A percentile compares a stretch with the other conserved stretches of the same genome.
phyloP scores from a whole-genome alignment of 2,888 invertebrate species.

The Drosophila maculinotata region DNA sequence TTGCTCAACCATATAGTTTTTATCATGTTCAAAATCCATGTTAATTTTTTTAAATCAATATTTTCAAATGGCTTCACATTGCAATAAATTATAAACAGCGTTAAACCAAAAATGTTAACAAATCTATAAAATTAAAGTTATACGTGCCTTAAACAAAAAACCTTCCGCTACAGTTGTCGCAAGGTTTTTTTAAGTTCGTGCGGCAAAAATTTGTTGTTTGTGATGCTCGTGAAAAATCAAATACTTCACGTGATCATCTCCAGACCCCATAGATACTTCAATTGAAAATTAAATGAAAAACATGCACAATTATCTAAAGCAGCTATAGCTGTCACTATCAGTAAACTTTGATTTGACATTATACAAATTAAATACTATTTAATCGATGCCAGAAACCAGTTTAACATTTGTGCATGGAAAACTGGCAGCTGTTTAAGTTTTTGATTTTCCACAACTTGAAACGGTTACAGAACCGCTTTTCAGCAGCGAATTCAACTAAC shows the following conservation, averaged over 20 bases:
- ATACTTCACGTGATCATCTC: too few species aligned
- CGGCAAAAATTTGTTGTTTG: too few species aligned
- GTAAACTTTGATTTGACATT: slow-evolving; percentile 12
- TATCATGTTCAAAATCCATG: too few species aligned
- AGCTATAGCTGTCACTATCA: slow-evolving; percentile 18
- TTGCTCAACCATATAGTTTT: too few species aligned
- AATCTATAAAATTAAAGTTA: neutral
- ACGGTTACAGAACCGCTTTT: slow-evolving; percentile 51
- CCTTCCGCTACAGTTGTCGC: neutral
- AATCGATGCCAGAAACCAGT: slow-evolving; percentile 40
- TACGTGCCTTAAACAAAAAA: neutral
- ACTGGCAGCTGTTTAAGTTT: slow-evolving; percentile 25
- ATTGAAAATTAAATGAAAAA: neutral
- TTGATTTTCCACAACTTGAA: slow-evolving; percentile 36
- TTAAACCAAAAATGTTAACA: too few species aligned
- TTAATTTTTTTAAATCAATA: too few species aligned
- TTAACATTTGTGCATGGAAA: slow-evolving; percentile 44
- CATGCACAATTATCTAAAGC: slow-evolving; percentile 22
- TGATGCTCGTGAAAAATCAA: too few species aligned
- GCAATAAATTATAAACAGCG: neutral
- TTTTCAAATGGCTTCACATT: neutral
- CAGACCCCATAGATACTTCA: too few species aligned
- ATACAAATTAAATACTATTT: slow-evolving; percentile 15
- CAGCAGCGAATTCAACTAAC: slow-evolving; percentile 11
- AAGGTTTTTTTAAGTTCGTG: too few species aligned